Evolutionary conservation across 1,140 invertebrate genomes (phyloP).

Genomic region (Macrocentrus cingulum): DNA sequence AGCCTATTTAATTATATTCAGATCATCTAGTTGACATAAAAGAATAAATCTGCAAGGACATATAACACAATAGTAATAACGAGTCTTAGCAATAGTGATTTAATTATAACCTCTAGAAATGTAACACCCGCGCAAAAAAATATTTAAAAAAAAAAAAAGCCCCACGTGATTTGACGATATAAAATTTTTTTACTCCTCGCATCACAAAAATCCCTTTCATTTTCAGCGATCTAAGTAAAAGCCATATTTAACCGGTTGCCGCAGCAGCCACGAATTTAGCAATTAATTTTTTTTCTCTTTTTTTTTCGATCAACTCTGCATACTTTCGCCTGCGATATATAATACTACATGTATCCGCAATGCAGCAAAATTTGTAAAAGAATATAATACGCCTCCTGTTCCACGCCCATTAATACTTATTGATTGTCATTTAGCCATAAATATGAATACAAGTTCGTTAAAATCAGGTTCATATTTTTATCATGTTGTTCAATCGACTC

Average conservation of each 20-base stretch:
- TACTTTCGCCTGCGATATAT: neutral
- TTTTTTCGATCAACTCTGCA: too few relatives aligned
- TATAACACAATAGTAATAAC: neutral
- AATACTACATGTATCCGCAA: neutral
- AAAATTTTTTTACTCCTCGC: too few relatives aligned
- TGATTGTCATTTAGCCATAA: neutral
- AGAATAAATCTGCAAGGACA: neutral
- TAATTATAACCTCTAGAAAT: too few relatives aligned
- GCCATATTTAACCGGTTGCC: neutral
- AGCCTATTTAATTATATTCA: conserved; percentile 5
- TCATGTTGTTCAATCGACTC: neutral
- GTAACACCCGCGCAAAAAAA: too few relatives aligned
- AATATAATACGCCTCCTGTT: too few relatives aligned
- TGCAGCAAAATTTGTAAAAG: too few relatives aligned
- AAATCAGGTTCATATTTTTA: conserved; percentile 2
- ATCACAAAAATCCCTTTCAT: neutral
- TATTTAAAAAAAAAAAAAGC: too few relatives aligned
- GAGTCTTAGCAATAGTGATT: too few relatives aligned
- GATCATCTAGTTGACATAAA: neutral
- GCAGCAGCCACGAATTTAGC: neutral
- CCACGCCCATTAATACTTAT: neutral
- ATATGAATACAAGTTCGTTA: neutral
- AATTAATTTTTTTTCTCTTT: neutral
- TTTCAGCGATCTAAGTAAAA: neutral
- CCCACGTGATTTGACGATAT: too few relatives aligned